Conservation (phyloP, 2,888 invertebrate species). For the Latheticus oryzae region DNA sequence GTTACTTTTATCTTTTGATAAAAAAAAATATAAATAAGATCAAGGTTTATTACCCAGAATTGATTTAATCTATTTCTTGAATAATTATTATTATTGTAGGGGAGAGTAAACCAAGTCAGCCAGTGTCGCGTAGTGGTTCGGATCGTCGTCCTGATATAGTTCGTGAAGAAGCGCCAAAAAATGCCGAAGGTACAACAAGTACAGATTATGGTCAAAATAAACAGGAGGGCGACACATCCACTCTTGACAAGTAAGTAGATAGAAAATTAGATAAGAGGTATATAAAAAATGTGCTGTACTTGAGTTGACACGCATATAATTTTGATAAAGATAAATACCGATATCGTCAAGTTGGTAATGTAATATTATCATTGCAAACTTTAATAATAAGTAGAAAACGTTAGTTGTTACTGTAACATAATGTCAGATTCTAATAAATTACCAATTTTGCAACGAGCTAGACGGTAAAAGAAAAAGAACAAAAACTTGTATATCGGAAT, state of each 20-base stretch:
- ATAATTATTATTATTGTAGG: conserved; percentile 53
- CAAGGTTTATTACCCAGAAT: too few species aligned
- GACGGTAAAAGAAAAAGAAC: too few species aligned
- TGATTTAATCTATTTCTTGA: too few species aligned
- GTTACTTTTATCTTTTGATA: too few species aligned
- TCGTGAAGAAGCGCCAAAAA: conserved; percentile 57
- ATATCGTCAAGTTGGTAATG: conserved; percentile 30
- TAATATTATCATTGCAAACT: conserved; percentile 17
- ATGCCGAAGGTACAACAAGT: conserved; percentile 50
- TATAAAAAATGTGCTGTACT: conserved; percentile 27
- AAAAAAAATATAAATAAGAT: too few species aligned
- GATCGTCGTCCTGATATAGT: conserved; percentile 64
- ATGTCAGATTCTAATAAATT: conserved; percentile 2
- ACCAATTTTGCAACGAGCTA: background rate
- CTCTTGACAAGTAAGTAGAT: conserved; percentile 50
- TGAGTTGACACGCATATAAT: conserved; percentile 29
- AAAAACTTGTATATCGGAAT: too few species aligned
- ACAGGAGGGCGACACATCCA: conserved; percentile 44
- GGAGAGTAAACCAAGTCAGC: conserved; percentile 62
- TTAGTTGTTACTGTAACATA: too few species aligned
- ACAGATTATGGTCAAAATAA: conserved; percentile 44
- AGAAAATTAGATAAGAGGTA: conserved; percentile 25
- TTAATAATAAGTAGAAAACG: too few species aligned
- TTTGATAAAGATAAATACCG: conserved; percentile 32
- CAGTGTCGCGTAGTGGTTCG: conserved; percentile 63